Conservation (phyloP, 2,888 invertebrate genomes). For the Agonopterix alstromeriana region DNA sequence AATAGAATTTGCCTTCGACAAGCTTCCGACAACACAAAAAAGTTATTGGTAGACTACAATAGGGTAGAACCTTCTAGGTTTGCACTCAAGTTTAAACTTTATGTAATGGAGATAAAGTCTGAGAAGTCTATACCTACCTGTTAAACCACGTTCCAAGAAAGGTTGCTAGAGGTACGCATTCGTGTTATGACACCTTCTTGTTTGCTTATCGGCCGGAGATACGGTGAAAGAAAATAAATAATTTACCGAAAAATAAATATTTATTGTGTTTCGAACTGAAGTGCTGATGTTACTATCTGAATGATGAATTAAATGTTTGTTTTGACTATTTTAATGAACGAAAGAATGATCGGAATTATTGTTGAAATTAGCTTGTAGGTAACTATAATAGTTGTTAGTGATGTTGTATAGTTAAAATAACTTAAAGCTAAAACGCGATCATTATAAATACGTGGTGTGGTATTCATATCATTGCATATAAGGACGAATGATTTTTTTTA, state of each 20-base stretch:
- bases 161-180: not conserved
- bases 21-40: conserved; percentile 50
- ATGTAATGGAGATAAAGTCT: conserved; percentile 3
- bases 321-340: not conserved
- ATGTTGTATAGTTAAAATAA: no score
- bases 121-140: not conserved
- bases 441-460: no score
- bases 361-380: no score
- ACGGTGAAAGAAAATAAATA: conserved; percentile 20
- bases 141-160: conserved; percentile 9
- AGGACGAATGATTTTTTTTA: no score
- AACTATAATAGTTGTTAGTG: no score
- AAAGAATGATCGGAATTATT: not conserved
- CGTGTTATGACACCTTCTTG: conserved; percentile 4
- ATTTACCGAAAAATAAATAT: conserved; percentile 16
- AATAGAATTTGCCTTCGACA: conserved; percentile 38
- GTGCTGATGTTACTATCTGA: not conserved
- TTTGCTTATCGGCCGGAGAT: conserved; percentile 13
- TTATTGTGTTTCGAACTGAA: not conserved
- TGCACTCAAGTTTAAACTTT: conserved; percentile 2
- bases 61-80: conserved; percentile 13
- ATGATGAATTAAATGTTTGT: not conserved
- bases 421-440: no score
- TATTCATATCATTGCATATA: no score
- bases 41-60: conserved; percentile 19